Base-by-base conservation (phyloP, 2,797 vertebrate species). In the Hydrocynus forskahlii region DNA sequence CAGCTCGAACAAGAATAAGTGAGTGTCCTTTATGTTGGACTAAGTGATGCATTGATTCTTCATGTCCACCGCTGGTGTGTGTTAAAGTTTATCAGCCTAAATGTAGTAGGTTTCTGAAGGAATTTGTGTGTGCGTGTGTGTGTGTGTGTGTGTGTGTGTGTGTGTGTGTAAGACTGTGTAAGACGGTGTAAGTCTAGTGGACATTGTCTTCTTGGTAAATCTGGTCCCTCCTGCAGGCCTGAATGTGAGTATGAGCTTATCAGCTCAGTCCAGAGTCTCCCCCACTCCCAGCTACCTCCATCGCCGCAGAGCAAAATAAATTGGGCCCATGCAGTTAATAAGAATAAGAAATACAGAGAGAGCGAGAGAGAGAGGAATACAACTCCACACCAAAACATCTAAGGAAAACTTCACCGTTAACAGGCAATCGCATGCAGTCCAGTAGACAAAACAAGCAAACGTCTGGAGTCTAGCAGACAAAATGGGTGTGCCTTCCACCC, bases 241-340 rank as follows among this genome's bases (percentile, higher is more conserved):
- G 91, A 87, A 91, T 94, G 93, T 92, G 90, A 92, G 92, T 92
- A 87, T 90, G 80, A 87, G 92, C 96, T 97, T 98, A 99, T 98
- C 97, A 97, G 96, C 94, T 92, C 88, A 87, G 85, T 88, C 94
- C 97, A 97, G 97, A 97, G 95, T 94, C 93, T 89, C 92, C 93
- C 88, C 88, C 86, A 88, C 93, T 94, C 89, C 87, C 91, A 90
- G 81, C 83, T 91, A 94, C 95, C 94, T 96, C 93, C 92, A 88
- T 95, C 91, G 96, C 96, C 96, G 92, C 89, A 96, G 96, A 98
- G 96, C 93, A 97, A 97, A 97, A 97, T 96, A 97, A 97, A 97
- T 97, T 96, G 95, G 94, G 94, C 93, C 92, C 93, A 93, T 94
- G 95, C 95, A 95, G 95, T 97, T 97, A 97, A 97, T 96, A 97